Evolutionary conservation across 2,113 vertebrate genomes (phyloP).

Genomic region (Xerus inauris): DNA sequence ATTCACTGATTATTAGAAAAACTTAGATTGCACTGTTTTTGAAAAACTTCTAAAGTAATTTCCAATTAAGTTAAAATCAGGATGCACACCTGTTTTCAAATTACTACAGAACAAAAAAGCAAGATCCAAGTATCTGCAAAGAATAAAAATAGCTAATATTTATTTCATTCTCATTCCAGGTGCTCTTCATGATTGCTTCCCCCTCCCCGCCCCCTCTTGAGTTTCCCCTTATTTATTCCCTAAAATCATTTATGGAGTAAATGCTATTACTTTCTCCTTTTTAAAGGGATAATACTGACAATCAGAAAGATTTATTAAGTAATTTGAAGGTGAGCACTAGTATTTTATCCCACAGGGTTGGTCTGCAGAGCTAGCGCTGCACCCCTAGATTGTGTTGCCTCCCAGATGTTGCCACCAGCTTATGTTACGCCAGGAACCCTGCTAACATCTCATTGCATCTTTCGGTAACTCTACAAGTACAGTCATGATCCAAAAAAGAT

Average conservation of each 20-base stretch:
- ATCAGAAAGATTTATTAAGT: background rate
- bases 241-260: background rate
- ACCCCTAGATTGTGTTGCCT: no score
- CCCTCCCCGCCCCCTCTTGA: rapidly evolving
- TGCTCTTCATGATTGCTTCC: background rate
- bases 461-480: background rate
- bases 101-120: constrained; percentile 32
- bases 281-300: background rate
- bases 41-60: constrained; percentile 23
- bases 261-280: background rate
- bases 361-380: background rate
- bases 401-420: background rate
- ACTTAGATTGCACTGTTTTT: background rate
- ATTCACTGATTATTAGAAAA: constrained; percentile 31
- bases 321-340: background rate
- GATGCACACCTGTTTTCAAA: constrained; percentile 50
- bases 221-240: background rate
- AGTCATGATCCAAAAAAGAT: background rate
- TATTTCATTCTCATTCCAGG: constrained; percentile 32
- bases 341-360: background rate
- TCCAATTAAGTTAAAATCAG: constrained; percentile 29
- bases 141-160: constrained; percentile 52
- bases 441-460: background rate
- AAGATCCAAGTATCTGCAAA: constrained; percentile 40
- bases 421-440: background rate